Evolutionary conservation across 2,888 invertebrate genomes (phyloP).

Genomic region (Bellardia pandia): DNA sequence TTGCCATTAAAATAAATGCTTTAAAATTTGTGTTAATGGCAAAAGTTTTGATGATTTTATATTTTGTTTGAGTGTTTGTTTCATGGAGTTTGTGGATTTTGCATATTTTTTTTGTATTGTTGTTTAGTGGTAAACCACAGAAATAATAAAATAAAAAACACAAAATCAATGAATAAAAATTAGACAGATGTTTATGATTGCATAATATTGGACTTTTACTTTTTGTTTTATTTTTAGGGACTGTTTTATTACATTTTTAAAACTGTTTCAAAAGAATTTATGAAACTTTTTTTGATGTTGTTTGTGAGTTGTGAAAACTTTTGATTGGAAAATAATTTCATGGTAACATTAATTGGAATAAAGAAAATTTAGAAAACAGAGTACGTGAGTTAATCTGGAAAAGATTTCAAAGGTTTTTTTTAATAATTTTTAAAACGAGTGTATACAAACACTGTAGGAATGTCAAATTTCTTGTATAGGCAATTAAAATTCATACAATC

Average conservation of each 20-base stretch:
- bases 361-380: neutral
- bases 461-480: too few relatives aligned
- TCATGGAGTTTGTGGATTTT: neutral
- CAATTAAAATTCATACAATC: too few relatives aligned
- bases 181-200: conserved; percentile 45
- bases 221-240: neutral
- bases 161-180: conserved; percentile 55
- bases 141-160: neutral
- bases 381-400: neutral
- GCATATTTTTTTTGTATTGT: conserved; percentile 17
- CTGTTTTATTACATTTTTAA: conserved; percentile 1
- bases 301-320: conserved; percentile 15
- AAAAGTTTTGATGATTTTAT: conserved; percentile 65
- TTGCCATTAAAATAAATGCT: conserved; percentile 61
- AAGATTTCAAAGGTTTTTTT: neutral
- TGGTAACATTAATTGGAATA: conserved; percentile 11
- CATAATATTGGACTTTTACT: conserved; percentile 7
- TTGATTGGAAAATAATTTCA: conserved; percentile 55
- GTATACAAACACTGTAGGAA: too few relatives aligned
- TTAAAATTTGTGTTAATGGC: conserved; percentile 63
- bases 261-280: conserved; percentile 5
- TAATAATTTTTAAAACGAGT: too few relatives aligned
- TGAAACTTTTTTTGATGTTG: conserved; percentile 18
- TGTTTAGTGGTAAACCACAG: conserved; percentile 46
- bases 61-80: conserved; percentile 56